These are phyloP conservation scores for Psylliodes chrysocephalus DNA, from an alignment of 2,888 invertebrate species.

Conservation along the genomic window DNA sequence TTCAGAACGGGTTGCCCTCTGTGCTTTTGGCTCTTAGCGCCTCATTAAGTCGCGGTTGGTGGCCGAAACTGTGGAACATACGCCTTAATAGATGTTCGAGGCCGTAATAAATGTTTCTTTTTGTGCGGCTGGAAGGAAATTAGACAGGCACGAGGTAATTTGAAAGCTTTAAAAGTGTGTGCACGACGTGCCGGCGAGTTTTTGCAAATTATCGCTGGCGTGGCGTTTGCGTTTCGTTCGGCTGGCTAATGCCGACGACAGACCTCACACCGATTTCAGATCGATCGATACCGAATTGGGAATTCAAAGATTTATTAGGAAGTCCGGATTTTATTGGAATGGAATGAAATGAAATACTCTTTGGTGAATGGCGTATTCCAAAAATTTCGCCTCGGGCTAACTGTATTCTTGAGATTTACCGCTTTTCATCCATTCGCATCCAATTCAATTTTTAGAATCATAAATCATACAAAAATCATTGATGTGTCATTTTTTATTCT, in stretches of 20 bases:
- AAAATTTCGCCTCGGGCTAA: not conserved
- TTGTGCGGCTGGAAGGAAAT: conserved; percentile 43
- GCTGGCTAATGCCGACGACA: conserved; percentile 7
- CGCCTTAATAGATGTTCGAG: conserved; percentile 44
- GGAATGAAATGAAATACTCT: conserved; percentile 35
- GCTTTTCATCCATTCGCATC: too few relatives aligned
- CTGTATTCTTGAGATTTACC: not conserved
- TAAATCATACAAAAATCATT: too few relatives aligned
- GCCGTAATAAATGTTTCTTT: conserved; percentile 44
- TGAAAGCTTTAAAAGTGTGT: conserved; percentile 37
- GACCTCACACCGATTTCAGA: conserved; percentile 14
- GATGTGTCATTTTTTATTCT: too few relatives aligned
- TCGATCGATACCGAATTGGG: conserved; percentile 10
- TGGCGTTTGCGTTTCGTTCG: not conserved
- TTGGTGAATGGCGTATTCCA: conserved; percentile 14
- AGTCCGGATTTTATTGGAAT: not conserved
- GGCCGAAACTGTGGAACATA: conserved; percentile 46
- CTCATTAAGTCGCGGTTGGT: conserved; percentile 52
- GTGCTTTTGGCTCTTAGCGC: conserved; percentile 49
- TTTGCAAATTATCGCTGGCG: conserved; percentile 31
- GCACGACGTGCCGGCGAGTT: conserved; percentile 21
- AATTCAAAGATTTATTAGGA: conserved; percentile 12
- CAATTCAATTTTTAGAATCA: too few relatives aligned
- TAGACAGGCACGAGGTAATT: conserved; percentile 45
- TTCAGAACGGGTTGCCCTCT: conserved; percentile 52